These are phyloP conservation scores for Sarotherodon lohbergeri DNA, from an alignment of 2,113 vertebrate species.

Conservation along the genomic window DNA sequence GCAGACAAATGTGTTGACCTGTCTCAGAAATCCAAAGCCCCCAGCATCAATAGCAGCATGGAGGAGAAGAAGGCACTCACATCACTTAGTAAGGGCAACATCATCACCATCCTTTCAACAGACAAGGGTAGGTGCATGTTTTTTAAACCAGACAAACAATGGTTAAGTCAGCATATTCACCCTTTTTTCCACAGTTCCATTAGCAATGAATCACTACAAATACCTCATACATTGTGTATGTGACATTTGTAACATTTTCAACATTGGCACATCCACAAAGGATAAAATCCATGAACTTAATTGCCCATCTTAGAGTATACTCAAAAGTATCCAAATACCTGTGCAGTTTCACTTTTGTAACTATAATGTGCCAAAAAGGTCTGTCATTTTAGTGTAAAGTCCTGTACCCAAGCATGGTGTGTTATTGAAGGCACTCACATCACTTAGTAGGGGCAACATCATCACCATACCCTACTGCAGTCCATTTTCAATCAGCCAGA, in stretches of 20 bases:
- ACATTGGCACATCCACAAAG: background rate
- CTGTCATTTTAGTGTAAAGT: background rate
- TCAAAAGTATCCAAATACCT: background rate
- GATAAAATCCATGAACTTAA: background rate
- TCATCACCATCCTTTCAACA: background rate
- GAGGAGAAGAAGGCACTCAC: background rate
- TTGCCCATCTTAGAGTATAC: background rate
- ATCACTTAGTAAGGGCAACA: background rate
- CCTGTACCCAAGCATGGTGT: conserved; percentile 33
- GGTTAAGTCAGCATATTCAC: background rate
- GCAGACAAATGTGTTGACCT: background rate
- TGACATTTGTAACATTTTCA: background rate
- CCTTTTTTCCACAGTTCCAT: background rate
- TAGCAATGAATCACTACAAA: background rate
- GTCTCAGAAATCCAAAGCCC: background rate
- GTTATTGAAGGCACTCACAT: background rate
- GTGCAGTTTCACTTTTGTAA: background rate
- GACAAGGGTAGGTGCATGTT: background rate
- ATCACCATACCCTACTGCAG: conserved; percentile 10
- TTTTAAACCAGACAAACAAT: background rate
- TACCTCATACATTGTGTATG: background rate
- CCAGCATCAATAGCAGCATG: background rate
- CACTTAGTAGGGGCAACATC: background rate
- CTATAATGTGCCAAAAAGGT: background rate
- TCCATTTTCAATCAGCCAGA: conserved; percentile 42